Evolutionary conservation across 2,888 invertebrate genomes (phyloP), one percentile per base, ranked within the genome.

Genomic region (Scaptomyza reducta): DNA sequence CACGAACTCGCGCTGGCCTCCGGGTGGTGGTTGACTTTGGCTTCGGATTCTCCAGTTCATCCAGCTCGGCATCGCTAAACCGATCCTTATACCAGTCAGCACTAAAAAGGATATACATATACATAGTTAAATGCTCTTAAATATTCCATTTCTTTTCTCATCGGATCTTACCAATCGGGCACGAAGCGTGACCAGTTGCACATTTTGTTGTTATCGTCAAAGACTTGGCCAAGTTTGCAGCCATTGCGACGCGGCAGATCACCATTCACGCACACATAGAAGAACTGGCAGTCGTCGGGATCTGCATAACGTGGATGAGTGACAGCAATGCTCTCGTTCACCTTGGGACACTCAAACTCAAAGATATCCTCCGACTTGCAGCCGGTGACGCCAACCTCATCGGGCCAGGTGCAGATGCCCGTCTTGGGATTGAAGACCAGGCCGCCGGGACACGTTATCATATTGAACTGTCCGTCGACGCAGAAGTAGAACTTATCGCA

Each of bases 331-430:
- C 94, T 93, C 77, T 95, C 95, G 87, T 95, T 94, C 13, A 96
- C 96, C 83, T 94, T 93, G 0, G 97, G 97, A 79, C 97, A 97
- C 18, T 94, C 93, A 91, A 97, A 97, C 82, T 95, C 93, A 92
- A 97, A 97, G 35, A 97, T 94, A 45, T 97, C 97, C 92, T 95
- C 93, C 9, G 97, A 96, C 3, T 96, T 95, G 90, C 97, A 97
- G 13, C 96, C 96, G 88, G 94, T 94, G 91, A 97, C 96, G 90
- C 97, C 96, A 7, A 97, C 97, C 90, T 97, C 97, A 92, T 97
- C 97, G 0, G 97, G 95, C 97, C 97, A 97, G 18, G 96, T 96
- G 91, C 97, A 97, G 84, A 97, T 97, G 68, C 97, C 97, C 42
- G 95, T 96, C 90, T 95, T 96, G 77, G 96, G 96, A 88, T 96